Evolutionary conservation across 2,888 invertebrate species (phyloP), one percentile per base, ranked within the genome.

Genomic region (Junonia oenone): DNA sequence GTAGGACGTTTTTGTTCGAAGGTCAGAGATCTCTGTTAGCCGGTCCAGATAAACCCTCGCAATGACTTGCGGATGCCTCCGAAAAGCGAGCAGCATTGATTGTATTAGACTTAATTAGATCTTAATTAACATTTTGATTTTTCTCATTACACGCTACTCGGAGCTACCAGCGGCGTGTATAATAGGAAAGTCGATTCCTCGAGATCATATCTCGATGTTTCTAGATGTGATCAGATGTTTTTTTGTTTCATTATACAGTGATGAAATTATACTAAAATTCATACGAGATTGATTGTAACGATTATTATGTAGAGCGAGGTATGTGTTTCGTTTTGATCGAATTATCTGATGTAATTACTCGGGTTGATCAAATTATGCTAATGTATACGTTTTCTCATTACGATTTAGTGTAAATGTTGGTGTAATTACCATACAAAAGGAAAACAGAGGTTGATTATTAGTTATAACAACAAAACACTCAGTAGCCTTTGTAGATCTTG

Each of bases 81-180:
- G 80, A 78, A 83, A 83, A 81, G 85, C 85, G 79, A 81, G 83
- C 85, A 85, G 82, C 86, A 84, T 89, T 88, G 89, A 88, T 88
- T 90, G 88, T 89, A 90, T 89, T 90, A 89, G 83, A 88, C 75
- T 87, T 89, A 87, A 90, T 90, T 90, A 87, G 86, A 86, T 87
- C 88, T 87, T 89, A 89, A 89, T 90, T 89, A 90, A 87, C 86
- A 87, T 89, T 89, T 83, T 82, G 83, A 82, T 87, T 88, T 58
- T 63, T 90, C 89, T 89, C 85, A 90, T 90, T 90, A 89, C 88
- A 88, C 86, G 89, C 83, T 87, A 77, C 83, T 83, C 85, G 69
- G 73, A 73, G 85, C 88, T 86, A 86, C 87, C 76, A 82, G 76
- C 81, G 72, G 78, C 71, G 74, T 72, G 67, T 64, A 72, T 87